A percentile compares a stretch with the other conserved stretches of the same genome.
These are phyloP conservation scores for Halcyon chelicuti DNA, from an alignment of 2,797 vertebrate genomes.

Conservation along the genomic window DNA sequence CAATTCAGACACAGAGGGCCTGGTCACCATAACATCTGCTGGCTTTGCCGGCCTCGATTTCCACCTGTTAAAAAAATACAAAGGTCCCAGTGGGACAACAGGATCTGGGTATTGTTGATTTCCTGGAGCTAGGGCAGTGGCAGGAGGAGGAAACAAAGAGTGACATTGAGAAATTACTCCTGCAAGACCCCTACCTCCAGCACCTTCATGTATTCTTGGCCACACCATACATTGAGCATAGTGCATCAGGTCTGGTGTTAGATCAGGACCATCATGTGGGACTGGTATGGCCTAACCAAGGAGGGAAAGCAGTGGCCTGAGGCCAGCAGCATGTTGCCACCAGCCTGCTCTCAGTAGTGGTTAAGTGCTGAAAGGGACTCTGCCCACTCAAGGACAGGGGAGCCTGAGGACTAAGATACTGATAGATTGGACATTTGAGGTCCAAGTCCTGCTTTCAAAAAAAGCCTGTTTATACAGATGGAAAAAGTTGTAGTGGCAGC, in stretches of 20 bases:
- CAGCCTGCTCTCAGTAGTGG: background rate
- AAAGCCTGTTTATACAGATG: background rate
- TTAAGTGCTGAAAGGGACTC: background rate
- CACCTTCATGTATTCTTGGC: background rate
- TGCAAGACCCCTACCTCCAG: background rate
- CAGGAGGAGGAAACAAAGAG: background rate
- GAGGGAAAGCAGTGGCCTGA: background rate
- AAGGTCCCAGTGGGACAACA: background rate
- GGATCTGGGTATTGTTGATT: background rate
- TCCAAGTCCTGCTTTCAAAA: background rate
- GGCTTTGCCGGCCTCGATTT: background rate
- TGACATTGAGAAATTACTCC: background rate
- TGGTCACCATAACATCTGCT: background rate
- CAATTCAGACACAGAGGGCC: background rate
- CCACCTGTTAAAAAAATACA: background rate
- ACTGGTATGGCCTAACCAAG: background rate
- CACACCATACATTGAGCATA: background rate
- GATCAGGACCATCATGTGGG: background rate
- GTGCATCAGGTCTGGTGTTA: background rate
- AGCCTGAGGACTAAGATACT: background rate
- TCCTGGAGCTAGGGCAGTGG: background rate
- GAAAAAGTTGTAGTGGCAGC: background rate
- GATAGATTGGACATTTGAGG: background rate
- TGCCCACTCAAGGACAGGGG: background rate
- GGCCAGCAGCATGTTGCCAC: background rate